Evolutionary conservation across 1,140 invertebrate species (phyloP), one percentile per base, ranked within the genome.

Genomic region (Pachyrhynchus sulphureomaculatus): DNA sequence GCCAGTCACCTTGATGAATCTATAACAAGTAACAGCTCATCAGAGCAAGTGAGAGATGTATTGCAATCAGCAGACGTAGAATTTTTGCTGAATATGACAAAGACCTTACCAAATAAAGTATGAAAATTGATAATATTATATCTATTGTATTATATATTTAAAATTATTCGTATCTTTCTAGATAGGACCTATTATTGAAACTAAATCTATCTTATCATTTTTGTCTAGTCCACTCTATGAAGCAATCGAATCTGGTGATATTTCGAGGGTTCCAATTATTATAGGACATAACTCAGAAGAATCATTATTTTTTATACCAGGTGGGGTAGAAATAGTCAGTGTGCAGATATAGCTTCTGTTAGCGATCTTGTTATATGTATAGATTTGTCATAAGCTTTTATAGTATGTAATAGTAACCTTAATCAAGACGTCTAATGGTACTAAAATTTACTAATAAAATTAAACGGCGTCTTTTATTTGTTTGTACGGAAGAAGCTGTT

Each of bases 201-300:
- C 21, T 15, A 52, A 65, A 2, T 41, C 32, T 12, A 32, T 41
- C 13, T 20, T 24, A 9, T 26, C 54, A 12, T 65, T 64, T 17
- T 37, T 60, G 1, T 55, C 42, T n/a, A 41, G 51, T 49, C 29
- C 42, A n/a, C 20, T 60, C 15, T 65, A 60, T 34, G 44, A 34
- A 17, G 26, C 52, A 12, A 23, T 65, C 6, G 56, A 37, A 52
- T 32, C 33, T 6, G 63, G 63, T 26, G 49, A 61, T 49, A 41
- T 55, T 4, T 55, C 32, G 21, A 41, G 36, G 24, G 56, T 65
- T 12, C 63, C 63, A 4, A 34, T 65, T 3, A 55, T 65, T 6
- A 56, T 65, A n/a, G 63, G 63, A 2, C 60, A 51, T 9, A 47
- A 21, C 15, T 60, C 56, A 9, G 56, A 65, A 37, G 63, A 65